Conservation (phyloP, 2,888 invertebrate species). For the Sicus ferrugineus region DNA sequence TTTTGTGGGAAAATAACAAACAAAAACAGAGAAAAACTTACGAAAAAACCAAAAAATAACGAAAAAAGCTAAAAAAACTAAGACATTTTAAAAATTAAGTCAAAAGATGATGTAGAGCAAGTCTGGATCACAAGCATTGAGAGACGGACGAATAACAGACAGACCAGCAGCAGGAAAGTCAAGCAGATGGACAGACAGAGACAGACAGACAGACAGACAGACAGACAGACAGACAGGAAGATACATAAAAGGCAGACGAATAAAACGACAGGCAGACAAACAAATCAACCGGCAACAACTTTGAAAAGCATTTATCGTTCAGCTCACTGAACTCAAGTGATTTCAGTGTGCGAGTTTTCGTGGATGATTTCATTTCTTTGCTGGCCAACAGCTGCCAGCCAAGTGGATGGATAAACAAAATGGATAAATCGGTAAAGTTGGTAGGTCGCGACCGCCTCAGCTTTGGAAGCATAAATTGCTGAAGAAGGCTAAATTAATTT, state of each 20-base stretch:
- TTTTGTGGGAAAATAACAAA: not conserved
- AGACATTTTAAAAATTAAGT: not conserved
- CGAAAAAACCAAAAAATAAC: not conserved
- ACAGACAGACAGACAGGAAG: not conserved
- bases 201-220: constrained; percentile 1
- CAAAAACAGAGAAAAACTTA: constrained; percentile 12
- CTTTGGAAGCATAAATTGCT: not conserved
- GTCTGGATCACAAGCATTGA: not conserved
- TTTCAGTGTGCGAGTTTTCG: not conserved
- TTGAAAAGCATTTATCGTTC: not conserved
- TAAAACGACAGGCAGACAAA: not conserved
- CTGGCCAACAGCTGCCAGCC: constrained; percentile 15
- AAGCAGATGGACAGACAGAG: constrained; percentile 1
- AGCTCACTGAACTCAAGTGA: constrained; percentile 1
- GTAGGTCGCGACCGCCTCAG: not conserved
- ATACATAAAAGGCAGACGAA: not conserved
- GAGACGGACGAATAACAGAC: not conserved
- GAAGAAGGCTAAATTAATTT: not conserved
- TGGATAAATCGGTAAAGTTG: not conserved
- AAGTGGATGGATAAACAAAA: constrained; percentile 23
- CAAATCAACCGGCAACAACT: too few relatives aligned
- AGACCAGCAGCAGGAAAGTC: not conserved
- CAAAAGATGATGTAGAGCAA: too few relatives aligned
- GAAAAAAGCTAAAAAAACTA: not conserved
- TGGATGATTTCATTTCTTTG: constrained; percentile 18